A percentile compares a stretch with the other conserved stretches of the same genome.
Evolutionary conservation across 1,140 invertebrate species (phyloP).

Genomic region (Anastatus disparis): DNA sequence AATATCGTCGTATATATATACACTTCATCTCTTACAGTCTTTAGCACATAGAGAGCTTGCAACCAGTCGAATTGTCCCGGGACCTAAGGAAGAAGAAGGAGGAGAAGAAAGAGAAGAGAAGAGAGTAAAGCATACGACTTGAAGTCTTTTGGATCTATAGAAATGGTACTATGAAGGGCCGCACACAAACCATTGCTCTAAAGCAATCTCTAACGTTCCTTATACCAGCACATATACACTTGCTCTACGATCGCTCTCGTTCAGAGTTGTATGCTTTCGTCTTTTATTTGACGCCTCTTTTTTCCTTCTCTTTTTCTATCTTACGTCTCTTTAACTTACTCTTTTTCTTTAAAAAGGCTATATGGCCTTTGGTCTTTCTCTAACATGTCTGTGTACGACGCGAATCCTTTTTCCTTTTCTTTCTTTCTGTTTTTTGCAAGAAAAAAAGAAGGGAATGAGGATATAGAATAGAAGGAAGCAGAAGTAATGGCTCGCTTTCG

Average conservation of each 20-base stretch:
- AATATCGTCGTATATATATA: too few relatives aligned
- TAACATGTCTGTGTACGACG: not conserved
- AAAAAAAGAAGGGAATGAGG: not conserved
- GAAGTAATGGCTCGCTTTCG: not conserved
- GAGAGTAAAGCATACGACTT: too few relatives aligned
- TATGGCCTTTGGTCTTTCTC: not conserved
- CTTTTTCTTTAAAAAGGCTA: not conserved
- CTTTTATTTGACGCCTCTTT: slow-evolving; percentile 1
- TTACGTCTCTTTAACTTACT: not conserved
- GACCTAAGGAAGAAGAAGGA: too few relatives aligned
- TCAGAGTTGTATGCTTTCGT: not conserved
- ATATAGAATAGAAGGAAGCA: too few relatives aligned
- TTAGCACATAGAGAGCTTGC: not conserved
- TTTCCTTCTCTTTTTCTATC: not conserved
- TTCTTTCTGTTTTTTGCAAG: not conserved
- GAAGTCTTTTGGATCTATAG: slow-evolving; percentile 9
- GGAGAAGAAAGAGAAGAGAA: too few relatives aligned
- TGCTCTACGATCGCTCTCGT: slow-evolving; percentile 24
- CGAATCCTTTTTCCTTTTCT: not conserved
- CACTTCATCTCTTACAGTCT: slow-evolving; percentile 17
- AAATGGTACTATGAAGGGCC: slow-evolving; percentile 2
- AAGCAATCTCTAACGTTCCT: too few relatives aligned
- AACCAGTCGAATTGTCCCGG: slow-evolving; percentile 32
- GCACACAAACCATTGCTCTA: slow-evolving; percentile 28
- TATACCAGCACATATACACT: too few relatives aligned